Evolutionary conservation across 2,113 vertebrate species (phyloP).

Genomic region (Seriola dumerili): DNA sequence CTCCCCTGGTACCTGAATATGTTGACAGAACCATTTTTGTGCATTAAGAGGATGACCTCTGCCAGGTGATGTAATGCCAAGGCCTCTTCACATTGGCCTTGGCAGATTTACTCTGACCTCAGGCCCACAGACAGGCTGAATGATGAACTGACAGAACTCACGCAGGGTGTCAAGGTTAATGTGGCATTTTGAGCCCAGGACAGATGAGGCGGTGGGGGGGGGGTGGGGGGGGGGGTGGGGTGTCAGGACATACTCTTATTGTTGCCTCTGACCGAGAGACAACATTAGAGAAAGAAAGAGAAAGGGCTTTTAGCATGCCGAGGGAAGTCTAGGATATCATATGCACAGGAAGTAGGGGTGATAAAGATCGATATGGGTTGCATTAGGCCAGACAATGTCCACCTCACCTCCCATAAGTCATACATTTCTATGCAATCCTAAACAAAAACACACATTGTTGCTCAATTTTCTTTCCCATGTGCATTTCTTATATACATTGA

Average conservation of each 20-base stretch:
- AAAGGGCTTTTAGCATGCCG: conserved; percentile 73
- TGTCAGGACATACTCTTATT: neutral
- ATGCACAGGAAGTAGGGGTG: conserved; percentile 79
- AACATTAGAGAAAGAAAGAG: conserved; percentile 35
- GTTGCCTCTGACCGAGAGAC: conserved; percentile 25
- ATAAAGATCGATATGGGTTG: conserved; percentile 79
- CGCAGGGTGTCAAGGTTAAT: conserved; percentile 40
- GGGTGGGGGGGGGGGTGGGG: neutral
- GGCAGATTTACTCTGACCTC: conserved; percentile 64
- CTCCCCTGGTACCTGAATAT: conserved; percentile 34
- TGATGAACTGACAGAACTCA: conserved; percentile 38
- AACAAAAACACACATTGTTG: conserved; percentile 42
- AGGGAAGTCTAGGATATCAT: conserved; percentile 74
- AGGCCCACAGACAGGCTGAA: conserved; percentile 17
- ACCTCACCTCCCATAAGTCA: conserved; percentile 55
- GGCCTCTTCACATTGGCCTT: conserved; percentile 47
- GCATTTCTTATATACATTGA: neutral
- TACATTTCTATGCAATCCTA: conserved; percentile 46
- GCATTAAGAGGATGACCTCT: conserved; percentile 59
- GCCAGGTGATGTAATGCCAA: conserved; percentile 57
- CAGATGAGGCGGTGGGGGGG: neutral
- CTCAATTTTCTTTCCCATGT: neutral
- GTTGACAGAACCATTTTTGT: conserved; percentile 44
- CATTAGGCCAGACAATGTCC: conserved; percentile 71
- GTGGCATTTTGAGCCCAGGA: conserved; percentile 52